These are phyloP conservation scores for Cavia porcellus DNA, from an alignment of 2,113 vertebrate genomes.

Conservation along the genomic window DNA sequence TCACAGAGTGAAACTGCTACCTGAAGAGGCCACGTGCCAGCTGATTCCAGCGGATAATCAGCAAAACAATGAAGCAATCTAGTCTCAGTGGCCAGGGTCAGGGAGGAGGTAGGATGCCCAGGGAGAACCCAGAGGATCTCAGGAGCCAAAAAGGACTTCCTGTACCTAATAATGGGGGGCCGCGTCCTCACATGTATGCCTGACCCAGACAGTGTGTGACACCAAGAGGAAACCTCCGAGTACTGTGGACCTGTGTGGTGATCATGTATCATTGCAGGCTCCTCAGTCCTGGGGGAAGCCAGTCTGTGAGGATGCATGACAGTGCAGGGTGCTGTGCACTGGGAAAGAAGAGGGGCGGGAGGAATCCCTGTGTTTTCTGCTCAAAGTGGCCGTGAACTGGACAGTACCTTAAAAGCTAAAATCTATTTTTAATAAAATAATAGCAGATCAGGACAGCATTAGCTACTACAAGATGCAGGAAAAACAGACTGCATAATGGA, in stretches of 20 bases:
- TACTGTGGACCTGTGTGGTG: too few species aligned
- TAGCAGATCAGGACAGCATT: background rate
- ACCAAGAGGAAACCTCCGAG: background rate
- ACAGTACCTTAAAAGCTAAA: background rate
- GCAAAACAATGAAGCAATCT: background rate
- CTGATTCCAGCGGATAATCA: too few species aligned
- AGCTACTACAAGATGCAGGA: background rate
- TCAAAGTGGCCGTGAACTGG: background rate
- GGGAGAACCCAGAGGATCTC: background rate
- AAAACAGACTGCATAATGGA: background rate
- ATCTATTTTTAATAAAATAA: background rate
- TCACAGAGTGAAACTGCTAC: background rate
- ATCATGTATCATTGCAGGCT: background rate
- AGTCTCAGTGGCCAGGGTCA: background rate
- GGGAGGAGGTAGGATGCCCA: background rate
- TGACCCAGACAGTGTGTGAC: background rate
- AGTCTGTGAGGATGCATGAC: fast-evolving
- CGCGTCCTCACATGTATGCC: background rate
- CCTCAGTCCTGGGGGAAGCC: too few species aligned
- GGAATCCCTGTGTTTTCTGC: background rate
- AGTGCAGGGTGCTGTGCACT: fast-evolving
- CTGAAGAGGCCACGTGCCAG: background rate
- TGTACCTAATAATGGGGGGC: background rate
- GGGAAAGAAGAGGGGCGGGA: background rate
- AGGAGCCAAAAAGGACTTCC: background rate